Percentiles rank a stretch among this genome's conserved stretches.
These are phyloP conservation scores for Mormyrus proboscirostris DNA, from an alignment of 2,797 vertebrate species.

Conservation along the genomic window DNA sequence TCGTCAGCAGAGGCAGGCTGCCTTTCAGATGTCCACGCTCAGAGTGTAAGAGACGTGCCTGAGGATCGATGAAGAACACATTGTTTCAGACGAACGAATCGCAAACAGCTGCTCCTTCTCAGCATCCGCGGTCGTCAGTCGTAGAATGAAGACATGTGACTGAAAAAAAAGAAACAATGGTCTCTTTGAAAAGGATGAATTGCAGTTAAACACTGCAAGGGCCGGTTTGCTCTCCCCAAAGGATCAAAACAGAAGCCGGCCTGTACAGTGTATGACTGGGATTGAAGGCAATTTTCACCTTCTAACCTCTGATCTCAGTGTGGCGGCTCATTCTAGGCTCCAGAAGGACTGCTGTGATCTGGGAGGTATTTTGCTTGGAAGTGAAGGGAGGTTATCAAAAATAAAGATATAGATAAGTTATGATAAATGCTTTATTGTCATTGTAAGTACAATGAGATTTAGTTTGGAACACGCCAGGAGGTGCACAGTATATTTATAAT, in stretches of 20 bases:
- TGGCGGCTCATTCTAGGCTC: background rate
- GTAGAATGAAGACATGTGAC: background rate
- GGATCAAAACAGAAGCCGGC: background rate
- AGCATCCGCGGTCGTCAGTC: background rate
- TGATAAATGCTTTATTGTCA: too few species aligned
- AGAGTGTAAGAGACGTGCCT: background rate
- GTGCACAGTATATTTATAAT: too few species aligned
- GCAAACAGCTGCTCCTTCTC: conserved; percentile 17
- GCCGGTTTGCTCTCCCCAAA: background rate
- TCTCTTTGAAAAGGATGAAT: conserved; percentile 3
- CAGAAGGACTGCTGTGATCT: background rate
- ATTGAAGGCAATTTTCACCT: background rate
- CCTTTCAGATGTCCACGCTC: background rate
- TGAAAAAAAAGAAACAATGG: conserved; percentile 5
- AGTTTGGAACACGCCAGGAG: too few species aligned
- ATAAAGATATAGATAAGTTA: too few species aligned
- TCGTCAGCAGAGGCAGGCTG: background rate
- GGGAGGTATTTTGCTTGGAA: background rate
- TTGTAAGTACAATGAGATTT: too few species aligned
- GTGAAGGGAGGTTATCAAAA: background rate
- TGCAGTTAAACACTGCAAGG: background rate
- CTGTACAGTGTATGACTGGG: background rate
- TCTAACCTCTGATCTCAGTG: background rate
- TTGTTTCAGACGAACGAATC: conserved; percentile 19
- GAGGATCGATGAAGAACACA: conserved; percentile 15